These are phyloP conservation scores for Cynaeus angustus DNA, from an alignment of 2,888 invertebrate species.

Conservation along the genomic window DNA sequence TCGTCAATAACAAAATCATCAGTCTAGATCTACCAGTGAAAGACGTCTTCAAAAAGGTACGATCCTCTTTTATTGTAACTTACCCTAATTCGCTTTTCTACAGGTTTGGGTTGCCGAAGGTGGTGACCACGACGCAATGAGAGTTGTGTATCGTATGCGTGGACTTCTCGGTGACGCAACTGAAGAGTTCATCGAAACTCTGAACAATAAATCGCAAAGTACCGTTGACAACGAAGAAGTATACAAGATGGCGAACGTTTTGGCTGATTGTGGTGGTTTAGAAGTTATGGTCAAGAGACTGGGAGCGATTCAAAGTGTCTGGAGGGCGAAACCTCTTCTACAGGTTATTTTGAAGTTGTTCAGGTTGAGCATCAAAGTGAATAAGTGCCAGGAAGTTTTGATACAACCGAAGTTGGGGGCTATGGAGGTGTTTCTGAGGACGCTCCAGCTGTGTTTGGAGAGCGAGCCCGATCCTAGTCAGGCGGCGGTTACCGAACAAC, in stretches of 20 bases:
- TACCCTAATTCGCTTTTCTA: slow-evolving; percentile 31
- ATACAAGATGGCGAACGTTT: slow-evolving; percentile 90
- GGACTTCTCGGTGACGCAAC: slow-evolving; percentile 98
- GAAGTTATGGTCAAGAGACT: slow-evolving; percentile 88
- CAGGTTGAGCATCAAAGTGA: slow-evolving; percentile 91
- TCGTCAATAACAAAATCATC: slow-evolving; percentile 98
- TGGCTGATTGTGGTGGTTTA: slow-evolving; percentile 86
- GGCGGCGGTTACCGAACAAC: slow-evolving; percentile 89
- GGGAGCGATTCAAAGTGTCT: slow-evolving; percentile 88
- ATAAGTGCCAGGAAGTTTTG: slow-evolving; percentile 90
- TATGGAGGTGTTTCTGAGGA: slow-evolving; percentile 87
- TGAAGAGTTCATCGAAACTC: slow-evolving; percentile 97
- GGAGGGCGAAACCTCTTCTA: slow-evolving; percentile 89
- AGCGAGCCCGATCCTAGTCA: slow-evolving; percentile 81
- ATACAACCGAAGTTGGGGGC: slow-evolving; percentile 90
- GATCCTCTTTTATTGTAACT: slow-evolving; percentile 28
- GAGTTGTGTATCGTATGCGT: slow-evolving; percentile 97
- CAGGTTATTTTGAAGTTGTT: slow-evolving; percentile 93
- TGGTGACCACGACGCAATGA: slow-evolving; percentile 96
- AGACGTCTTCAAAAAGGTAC: slow-evolving; percentile 86
- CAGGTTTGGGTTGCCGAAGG: slow-evolving; percentile 94
- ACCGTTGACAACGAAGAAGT: slow-evolving; percentile 95
- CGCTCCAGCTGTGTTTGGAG: slow-evolving; percentile 84
- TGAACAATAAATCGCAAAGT: slow-evolving; percentile 89
- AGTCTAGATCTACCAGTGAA: slow-evolving; percentile 96